phyloP scores from a whole-genome alignment of 2,113 vertebrate genomes.

The Pipa parva region DNA sequence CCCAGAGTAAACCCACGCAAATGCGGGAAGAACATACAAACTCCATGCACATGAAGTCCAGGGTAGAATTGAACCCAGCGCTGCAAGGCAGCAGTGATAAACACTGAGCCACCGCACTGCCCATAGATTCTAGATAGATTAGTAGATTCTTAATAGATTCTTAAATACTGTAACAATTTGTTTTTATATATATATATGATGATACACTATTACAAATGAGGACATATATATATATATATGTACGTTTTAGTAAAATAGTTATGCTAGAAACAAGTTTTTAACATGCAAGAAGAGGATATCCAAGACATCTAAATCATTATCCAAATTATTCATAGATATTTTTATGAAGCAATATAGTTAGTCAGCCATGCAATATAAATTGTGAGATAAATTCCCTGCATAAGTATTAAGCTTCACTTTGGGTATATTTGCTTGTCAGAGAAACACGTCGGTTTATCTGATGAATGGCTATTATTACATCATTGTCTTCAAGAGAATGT shows the following conservation, averaged over 20 bases:
- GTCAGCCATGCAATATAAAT: conserved; percentile 44
- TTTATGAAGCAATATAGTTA: conserved; percentile 44
- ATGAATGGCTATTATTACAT: conserved; percentile 45
- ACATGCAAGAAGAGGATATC: background rate
- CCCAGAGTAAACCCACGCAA: no score
- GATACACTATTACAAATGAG: no score
- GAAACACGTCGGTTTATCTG: conserved; percentile 44
- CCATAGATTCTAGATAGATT: no score
- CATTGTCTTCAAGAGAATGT: conserved; percentile 41
- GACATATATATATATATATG: no score
- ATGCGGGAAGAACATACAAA: no score
- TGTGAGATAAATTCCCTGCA: conserved; percentile 44
- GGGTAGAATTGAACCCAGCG: no score
- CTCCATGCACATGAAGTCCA: no score
- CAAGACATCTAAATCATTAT: conserved; percentile 33
- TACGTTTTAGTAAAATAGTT: background rate
- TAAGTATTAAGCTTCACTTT: conserved; percentile 32
- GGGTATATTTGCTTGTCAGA: conserved; percentile 45
- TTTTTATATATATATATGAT: no score
- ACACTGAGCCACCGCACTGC: no score
- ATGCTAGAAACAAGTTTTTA: background rate
- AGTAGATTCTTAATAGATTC: no score
- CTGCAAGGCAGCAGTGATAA: no score
- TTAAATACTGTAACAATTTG: no score
- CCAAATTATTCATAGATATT: conserved; percentile 46